phyloP scores from a whole-genome alignment of 2,113 vertebrate genomes.

The Pongo abelii region DNA sequence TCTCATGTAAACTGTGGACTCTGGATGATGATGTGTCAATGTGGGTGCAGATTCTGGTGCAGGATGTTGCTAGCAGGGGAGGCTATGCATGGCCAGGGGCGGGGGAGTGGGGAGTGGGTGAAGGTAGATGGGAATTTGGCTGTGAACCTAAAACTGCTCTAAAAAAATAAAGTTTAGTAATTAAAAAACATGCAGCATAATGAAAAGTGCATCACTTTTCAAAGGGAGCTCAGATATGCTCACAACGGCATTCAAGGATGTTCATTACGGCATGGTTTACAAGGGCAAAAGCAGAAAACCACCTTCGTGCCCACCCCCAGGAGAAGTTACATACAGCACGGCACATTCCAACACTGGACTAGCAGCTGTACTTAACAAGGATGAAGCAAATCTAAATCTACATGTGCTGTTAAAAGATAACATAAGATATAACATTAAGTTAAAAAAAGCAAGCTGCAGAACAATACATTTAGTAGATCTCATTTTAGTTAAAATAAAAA shows the following conservation, averaged over 20 bases:
- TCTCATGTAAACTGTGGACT: background rate
- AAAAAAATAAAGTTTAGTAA: background rate
- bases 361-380: background rate
- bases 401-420: background rate
- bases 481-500: background rate
- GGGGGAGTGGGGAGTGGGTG: too few species aligned
- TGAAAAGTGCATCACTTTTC: background rate
- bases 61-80: fast-evolving
- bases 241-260: background rate
- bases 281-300: background rate
- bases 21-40: fast-evolving
- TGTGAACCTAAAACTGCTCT: background rate
- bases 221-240: background rate
- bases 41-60: fast-evolving
- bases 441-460: background rate
- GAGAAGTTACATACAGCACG: background rate
- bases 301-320: background rate
- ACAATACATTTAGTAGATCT: background rate
- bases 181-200: background rate
- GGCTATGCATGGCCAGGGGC: background rate
- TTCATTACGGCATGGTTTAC: background rate
- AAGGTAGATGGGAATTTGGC: background rate
- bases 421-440: background rate
- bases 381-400: background rate
- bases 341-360: background rate